Percentiles rank a stretch among this genome's conserved stretches.
Evolutionary conservation across 1,140 invertebrate genomes (phyloP).

Genomic region (Gryon sp.): DNA sequence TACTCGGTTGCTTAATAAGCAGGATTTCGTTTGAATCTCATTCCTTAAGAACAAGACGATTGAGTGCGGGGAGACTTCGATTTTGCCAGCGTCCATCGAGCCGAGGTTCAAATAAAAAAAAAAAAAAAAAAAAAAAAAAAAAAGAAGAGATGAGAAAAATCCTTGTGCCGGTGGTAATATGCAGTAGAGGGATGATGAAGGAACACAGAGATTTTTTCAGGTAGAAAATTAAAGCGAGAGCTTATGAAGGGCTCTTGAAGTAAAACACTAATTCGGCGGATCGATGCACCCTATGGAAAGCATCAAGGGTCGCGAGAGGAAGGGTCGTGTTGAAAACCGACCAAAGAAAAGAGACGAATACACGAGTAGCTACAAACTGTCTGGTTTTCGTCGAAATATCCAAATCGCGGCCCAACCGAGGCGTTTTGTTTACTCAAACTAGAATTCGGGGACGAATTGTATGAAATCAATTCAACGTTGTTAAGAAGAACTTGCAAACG

Average conservation of each 20-base stretch:
- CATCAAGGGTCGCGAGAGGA: constrained; percentile 51
- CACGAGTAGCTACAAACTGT: constrained; percentile 52
- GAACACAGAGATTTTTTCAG: constrained; percentile 63
- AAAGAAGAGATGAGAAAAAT: constrained; percentile 42
- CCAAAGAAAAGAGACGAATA: constrained; percentile 53
- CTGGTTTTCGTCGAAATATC: constrained; percentile 36
- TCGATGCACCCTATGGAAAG: constrained; percentile 69
- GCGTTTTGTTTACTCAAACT: constrained; percentile 26
- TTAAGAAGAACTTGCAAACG: constrained; percentile 11
- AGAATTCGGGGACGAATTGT: constrained; percentile 25
- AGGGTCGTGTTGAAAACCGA: constrained; percentile 38
- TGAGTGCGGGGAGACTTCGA: constrained; percentile 37
- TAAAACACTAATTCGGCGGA: constrained; percentile 73
- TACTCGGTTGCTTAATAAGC: constrained; percentile 43
- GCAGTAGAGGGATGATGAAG: constrained; percentile 14
- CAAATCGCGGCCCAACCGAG: constrained; percentile 1
- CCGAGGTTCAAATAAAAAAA: constrained; percentile 22
- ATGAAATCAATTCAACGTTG: constrained; percentile 18
- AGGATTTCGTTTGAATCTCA: constrained; percentile 40
- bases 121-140: no score
- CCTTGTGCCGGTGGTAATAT: constrained; percentile 14
- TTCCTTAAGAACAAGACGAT: constrained; percentile 46
- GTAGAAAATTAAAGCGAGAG: constrained; percentile 74
- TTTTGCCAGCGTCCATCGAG: constrained; percentile 37
- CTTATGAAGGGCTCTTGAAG: constrained; percentile 68